phyloP scores from a whole-genome alignment of 2,797 vertebrate species.

The Sebastolobus alascanus region DNA sequence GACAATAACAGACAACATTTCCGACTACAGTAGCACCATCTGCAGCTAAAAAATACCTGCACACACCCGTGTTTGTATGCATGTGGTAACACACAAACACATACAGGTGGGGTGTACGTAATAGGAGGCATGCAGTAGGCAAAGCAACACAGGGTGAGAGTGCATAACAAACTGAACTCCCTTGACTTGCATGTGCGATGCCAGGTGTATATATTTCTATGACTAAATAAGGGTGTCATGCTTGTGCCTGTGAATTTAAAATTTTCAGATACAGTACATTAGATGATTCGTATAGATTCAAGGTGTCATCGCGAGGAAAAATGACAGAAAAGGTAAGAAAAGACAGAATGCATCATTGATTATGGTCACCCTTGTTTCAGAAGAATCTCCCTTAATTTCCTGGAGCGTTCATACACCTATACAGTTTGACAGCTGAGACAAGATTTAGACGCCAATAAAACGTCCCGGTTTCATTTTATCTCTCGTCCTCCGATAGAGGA shows the following conservation, averaged over 20 bases:
- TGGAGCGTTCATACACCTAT: constrained; percentile 40
- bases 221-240: constrained; percentile 20
- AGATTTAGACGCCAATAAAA: constrained; percentile 25
- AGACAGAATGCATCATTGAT: constrained; percentile 46
- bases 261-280: constrained; percentile 64
- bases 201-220: neutral
- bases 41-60: constrained; percentile 36
- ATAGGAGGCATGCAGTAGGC: constrained; percentile 1
- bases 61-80: constrained; percentile 24
- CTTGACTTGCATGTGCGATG: neutral
- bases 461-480: constrained; percentile 16
- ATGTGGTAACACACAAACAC: constrained; percentile 11
- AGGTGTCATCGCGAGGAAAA: constrained; percentile 61
- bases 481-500: constrained; percentile 26
- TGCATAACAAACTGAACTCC: neutral
- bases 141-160: constrained; percentile 13
- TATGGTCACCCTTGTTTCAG: constrained; percentile 61
- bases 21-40: constrained; percentile 24
- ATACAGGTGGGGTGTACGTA: neutral
- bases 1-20: constrained; percentile 16
- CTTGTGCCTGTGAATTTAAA: constrained; percentile 46
- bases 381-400: constrained; percentile 60
- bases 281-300: constrained; percentile 56
- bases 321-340: constrained; percentile 13
- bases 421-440: constrained; percentile 27